Evolutionary conservation across 1,140 invertebrate species (phyloP).

Genomic region (Meteorus sp.): DNA sequence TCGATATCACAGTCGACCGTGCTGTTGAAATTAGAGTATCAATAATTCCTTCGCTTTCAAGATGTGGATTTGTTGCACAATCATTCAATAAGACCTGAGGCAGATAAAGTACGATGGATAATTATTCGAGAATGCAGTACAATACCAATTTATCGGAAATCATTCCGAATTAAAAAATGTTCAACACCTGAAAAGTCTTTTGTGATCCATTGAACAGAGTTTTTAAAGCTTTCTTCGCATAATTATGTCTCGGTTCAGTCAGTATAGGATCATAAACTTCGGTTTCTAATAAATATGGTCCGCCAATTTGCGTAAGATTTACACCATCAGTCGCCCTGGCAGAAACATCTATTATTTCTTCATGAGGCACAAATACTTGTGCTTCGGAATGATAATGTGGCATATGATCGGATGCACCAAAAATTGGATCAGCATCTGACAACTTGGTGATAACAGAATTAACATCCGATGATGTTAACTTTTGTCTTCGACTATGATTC

Average conservation of each 20-base stretch:
- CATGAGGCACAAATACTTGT: conserved; percentile 52
- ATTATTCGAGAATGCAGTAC: neutral
- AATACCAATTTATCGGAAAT: neutral
- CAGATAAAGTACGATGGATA: conserved; percentile 10
- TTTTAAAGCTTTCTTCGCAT: conserved; percentile 54
- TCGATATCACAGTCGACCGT: conserved; percentile 53
- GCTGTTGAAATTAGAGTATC: conserved; percentile 55
- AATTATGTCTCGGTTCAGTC: conserved; percentile 50
- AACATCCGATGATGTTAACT: conserved; percentile 49
- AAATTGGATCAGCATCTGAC: conserved; percentile 51
- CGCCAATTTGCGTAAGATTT: conserved; percentile 43
- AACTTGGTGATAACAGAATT: conserved; percentile 54
- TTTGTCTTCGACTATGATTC: conserved; percentile 51
- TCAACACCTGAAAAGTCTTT: conserved; percentile 53
- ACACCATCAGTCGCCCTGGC: conserved; percentile 45
- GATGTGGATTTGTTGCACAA: conserved; percentile 48
- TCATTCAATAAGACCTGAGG: conserved; percentile 54
- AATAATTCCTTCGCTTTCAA: conserved; percentile 52
- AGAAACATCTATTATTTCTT: conserved; percentile 46
- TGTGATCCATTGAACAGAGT: conserved; percentile 56
- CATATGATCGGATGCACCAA: conserved; percentile 48
- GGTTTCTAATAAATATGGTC: conserved; percentile 51
- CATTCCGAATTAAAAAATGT: neutral
- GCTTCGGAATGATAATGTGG: conserved; percentile 53
- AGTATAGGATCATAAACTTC: conserved; percentile 49